phyloP scores from a whole-genome alignment of 2,113 vertebrate species.

The Ceyx melanurus region DNA sequence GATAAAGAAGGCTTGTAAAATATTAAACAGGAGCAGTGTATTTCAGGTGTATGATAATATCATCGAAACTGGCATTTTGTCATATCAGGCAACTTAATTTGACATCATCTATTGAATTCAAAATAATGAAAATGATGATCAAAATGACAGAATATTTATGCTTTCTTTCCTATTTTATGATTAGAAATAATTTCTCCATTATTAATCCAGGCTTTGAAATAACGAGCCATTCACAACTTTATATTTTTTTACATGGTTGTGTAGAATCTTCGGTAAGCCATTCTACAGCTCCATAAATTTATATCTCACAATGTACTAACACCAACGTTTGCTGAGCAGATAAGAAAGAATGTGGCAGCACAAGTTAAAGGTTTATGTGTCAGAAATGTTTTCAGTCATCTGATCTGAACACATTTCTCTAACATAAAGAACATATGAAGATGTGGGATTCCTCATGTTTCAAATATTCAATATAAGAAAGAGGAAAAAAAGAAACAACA shows the following conservation, averaged over 20 bases:
- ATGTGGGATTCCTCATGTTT: background rate
- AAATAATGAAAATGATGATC: background rate
- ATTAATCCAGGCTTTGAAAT: background rate
- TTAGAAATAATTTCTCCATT: background rate
- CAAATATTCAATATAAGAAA: background rate
- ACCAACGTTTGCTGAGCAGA: background rate
- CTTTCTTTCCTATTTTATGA: background rate
- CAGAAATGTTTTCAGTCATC: background rate
- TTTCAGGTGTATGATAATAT: conserved; percentile 21
- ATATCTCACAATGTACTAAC: background rate
- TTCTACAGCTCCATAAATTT: background rate
- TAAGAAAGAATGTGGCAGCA: background rate
- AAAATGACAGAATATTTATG: background rate
- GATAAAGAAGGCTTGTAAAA: conserved; percentile 58
- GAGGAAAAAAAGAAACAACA: fast-evolving
- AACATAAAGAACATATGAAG: background rate
- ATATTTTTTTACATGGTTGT: background rate
- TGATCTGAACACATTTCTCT: background rate
- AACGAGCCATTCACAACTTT: background rate
- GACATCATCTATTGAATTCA: conserved; percentile 3
- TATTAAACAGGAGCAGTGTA: conserved; percentile 12
- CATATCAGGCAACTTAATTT: background rate
- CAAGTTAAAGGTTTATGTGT: background rate
- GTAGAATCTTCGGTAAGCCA: background rate
- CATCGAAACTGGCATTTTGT: conserved; percentile 14